phyloP scores from a whole-genome alignment of 1,140 invertebrate genomes.

The Goniozus legneri region DNA sequence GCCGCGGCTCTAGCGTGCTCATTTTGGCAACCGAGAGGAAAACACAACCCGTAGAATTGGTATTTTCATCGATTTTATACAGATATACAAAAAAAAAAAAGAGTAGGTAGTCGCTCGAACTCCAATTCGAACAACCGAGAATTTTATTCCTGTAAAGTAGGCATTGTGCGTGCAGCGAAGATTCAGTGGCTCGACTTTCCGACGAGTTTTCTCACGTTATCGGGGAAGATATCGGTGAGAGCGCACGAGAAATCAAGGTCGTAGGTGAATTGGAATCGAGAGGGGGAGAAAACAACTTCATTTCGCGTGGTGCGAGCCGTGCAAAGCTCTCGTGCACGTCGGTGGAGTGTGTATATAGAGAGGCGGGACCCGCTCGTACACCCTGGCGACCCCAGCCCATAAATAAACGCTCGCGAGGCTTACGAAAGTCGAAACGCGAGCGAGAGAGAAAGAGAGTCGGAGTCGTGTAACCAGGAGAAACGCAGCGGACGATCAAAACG shows the following conservation, averaged over 20 bases:
- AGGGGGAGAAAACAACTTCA: slow-evolving; percentile 29
- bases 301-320: slow-evolving; percentile 31
- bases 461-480: slow-evolving; percentile 45
- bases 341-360: slow-evolving; percentile 27
- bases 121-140: too few relatives aligned
- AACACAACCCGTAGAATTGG: too few relatives aligned
- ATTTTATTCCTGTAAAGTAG: too few relatives aligned
- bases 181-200: too few relatives aligned
- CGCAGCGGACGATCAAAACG: slow-evolving; percentile 44
- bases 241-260: slow-evolving; percentile 19
- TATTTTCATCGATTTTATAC: too few relatives aligned
- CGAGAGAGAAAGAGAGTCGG: too few relatives aligned
- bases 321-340: slow-evolving; percentile 20
- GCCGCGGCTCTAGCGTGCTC: too few relatives aligned
- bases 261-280: slow-evolving; percentile 13
- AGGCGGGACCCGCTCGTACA: slow-evolving; percentile 42
- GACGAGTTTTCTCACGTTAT: neutral
- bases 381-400: slow-evolving; percentile 45
- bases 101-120: too few relatives aligned
- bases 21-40: too few relatives aligned
- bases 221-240: neutral
- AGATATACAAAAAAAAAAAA: too few relatives aligned
- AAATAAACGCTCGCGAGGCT: slow-evolving; percentile 49
- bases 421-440: too few relatives aligned
- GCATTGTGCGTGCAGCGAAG: too few relatives aligned